Evolutionary conservation across 2,797 vertebrate species (phyloP).

Genomic region (Poecilia velifera): DNA sequence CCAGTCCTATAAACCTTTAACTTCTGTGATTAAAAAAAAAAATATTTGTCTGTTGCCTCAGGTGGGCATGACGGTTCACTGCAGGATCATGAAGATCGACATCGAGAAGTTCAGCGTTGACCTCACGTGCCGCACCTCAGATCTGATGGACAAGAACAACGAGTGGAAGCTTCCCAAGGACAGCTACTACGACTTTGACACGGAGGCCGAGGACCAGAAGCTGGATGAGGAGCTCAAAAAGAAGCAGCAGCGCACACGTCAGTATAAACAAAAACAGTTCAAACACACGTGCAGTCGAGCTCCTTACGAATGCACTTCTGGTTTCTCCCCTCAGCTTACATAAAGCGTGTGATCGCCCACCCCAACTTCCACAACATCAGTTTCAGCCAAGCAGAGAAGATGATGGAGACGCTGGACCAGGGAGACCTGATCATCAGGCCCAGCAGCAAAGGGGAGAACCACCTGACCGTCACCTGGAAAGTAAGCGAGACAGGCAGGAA

Average conservation of each 20-base stretch:
- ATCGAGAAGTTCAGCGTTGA: conserved; percentile 99
- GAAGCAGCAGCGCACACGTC: conserved; percentile 96
- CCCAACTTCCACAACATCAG: conserved; percentile 99
- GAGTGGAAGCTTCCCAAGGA: conserved; percentile 99
- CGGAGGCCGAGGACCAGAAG: conserved; percentile 92
- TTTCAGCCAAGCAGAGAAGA: conserved; percentile 99
- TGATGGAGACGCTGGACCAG: conserved; percentile 99
- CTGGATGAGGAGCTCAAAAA: conserved; percentile 94
- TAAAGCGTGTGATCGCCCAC: conserved; percentile 98
- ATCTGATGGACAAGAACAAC: conserved; percentile 95
- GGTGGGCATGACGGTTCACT: conserved; percentile 99
- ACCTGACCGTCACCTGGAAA: conserved; percentile 98
- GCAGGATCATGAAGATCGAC: conserved; percentile 99
- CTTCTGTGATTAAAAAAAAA: not conserved
- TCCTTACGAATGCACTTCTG: not conserved
- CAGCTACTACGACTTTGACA: conserved; percentile 97
- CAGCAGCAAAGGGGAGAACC: conserved; percentile 98
- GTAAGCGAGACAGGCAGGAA: conserved; percentile 38
- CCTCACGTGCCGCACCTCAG: conserved; percentile 96
- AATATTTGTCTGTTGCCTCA: conserved; percentile 47
- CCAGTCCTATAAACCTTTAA: not conserved
- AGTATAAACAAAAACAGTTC: conserved; percentile 61
- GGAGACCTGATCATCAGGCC: conserved; percentile 97
- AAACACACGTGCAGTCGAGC: not conserved
- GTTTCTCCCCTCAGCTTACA: conserved; percentile 85